These are phyloP conservation scores for Diplogasteroides magnus DNA, from an alignment of 1,140 invertebrate genomes.

Conservation along the genomic window DNA sequence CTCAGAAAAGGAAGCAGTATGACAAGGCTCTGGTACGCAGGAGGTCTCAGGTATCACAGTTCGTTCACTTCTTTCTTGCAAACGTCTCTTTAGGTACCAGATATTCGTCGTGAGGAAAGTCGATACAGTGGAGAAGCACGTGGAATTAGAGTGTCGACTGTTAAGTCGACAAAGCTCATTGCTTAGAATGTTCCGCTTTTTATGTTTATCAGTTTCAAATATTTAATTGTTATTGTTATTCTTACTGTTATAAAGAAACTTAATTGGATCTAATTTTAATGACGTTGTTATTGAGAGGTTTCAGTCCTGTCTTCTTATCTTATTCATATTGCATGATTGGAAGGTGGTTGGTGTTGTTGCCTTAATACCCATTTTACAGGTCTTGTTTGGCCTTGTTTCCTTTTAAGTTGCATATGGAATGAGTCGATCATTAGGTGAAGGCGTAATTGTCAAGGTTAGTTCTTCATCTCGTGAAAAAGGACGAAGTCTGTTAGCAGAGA, in stretches of 20 bases:
- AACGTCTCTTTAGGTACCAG: background rate
- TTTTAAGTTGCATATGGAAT: too few species aligned
- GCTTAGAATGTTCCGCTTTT: slow-evolving; percentile 20
- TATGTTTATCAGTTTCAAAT: background rate
- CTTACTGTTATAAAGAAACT: too few species aligned
- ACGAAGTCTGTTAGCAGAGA: too few species aligned
- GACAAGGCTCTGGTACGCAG: background rate
- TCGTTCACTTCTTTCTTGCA: background rate
- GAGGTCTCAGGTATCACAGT: background rate
- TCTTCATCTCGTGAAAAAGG: too few species aligned
- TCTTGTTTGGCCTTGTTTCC: too few species aligned
- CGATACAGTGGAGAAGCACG: slow-evolving; percentile 32
- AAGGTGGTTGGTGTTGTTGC: too few species aligned
- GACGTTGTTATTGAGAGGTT: too few species aligned
- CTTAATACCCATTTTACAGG: too few species aligned
- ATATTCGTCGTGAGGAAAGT: slow-evolving; percentile 21
- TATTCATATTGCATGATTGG: background rate
- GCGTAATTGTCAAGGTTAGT: background rate
- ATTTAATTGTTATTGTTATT: background rate
- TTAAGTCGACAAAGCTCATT: slow-evolving; percentile 33
- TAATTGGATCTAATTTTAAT: too few species aligned
- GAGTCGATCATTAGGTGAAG: background rate
- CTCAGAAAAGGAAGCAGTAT: background rate
- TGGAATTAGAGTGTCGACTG: slow-evolving; percentile 30
- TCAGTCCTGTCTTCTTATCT: too few species aligned